Conservation (phyloP, 2,113 vertebrate species). For the Zingel zingel region DNA sequence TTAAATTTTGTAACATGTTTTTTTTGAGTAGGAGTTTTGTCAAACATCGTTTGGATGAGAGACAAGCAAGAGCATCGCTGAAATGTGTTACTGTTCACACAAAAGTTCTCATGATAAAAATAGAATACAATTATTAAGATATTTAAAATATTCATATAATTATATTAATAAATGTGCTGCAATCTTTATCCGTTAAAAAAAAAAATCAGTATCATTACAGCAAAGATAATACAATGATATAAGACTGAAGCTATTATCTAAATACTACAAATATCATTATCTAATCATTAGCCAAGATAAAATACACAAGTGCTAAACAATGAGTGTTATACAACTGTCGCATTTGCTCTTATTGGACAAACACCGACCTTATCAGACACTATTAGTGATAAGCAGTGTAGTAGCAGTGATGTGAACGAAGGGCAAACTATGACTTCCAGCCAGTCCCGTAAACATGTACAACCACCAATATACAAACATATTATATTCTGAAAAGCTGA, state of each 20-base stretch:
- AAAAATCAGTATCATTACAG: neutral
- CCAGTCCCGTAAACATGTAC: neutral
- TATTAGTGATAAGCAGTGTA: neutral
- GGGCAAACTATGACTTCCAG: neutral
- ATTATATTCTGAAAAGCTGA: neutral
- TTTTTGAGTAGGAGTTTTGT: too few relatives aligned
- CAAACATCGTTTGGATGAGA: too few relatives aligned
- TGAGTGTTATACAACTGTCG: neutral
- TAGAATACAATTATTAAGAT: neutral
- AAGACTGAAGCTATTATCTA: neutral
- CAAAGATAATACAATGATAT: neutral
- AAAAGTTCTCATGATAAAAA: too few relatives aligned
- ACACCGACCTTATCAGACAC: conserved; percentile 7
- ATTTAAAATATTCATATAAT: neutral
- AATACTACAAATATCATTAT: neutral
- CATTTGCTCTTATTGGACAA: neutral
- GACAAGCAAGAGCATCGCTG: too few relatives aligned
- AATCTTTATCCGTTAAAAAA: neutral
- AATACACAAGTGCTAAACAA: neutral
- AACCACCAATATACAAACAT: neutral
- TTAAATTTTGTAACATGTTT: too few relatives aligned
- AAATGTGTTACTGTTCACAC: too few relatives aligned
- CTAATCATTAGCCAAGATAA: neutral
- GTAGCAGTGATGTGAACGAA: neutral
- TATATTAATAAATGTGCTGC: neutral